Percentiles rank a stretch among this genome's conserved stretches.
Evolutionary conservation across 2,113 vertebrate species (phyloP).

Genomic region (Oostethus manadensis): DNA sequence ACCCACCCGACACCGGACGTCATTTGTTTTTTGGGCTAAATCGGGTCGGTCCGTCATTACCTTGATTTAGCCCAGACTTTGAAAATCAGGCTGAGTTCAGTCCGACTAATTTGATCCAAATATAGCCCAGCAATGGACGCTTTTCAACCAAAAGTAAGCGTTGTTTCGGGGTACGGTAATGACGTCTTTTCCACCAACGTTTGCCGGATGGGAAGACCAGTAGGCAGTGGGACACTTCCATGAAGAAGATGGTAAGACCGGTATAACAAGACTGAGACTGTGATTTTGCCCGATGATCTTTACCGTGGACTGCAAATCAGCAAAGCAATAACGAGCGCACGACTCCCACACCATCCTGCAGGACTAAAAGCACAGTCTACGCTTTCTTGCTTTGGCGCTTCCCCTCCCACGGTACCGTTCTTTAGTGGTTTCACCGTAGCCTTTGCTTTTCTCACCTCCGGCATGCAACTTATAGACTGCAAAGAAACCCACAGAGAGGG

Average conservation of each 20-base stretch:
- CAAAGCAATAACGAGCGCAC: conserved; percentile 10
- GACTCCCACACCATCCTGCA: conserved; percentile 5
- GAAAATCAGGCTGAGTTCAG: too few species aligned
- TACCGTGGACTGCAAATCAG: conserved; percentile 23
- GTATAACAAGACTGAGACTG: not conserved
- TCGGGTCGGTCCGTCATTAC: too few species aligned
- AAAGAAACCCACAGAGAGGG: conserved; percentile 24
- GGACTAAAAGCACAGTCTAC: not conserved
- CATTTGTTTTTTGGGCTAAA: too few species aligned
- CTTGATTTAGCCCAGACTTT: too few species aligned
- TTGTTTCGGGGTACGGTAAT: too few species aligned
- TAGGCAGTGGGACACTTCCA: conserved; percentile 3
- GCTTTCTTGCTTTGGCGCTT: not conserved
- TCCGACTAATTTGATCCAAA: too few species aligned
- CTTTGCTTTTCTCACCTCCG: not conserved
- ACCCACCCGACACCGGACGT: too few species aligned
- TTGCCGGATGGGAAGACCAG: too few species aligned
- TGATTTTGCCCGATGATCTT: conserved; percentile 12
- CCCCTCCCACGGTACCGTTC: not conserved
- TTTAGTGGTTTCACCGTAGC: not conserved
- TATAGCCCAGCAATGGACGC: too few species aligned
- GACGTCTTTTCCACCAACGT: too few species aligned
- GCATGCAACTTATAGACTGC: not conserved
- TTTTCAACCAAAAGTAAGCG: too few species aligned
- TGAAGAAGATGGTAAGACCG: conserved; percentile 19